Percentiles rank a stretch among this genome's conserved stretches.
These are phyloP conservation scores for Elysia chlorotica DNA, from an alignment of 1,140 invertebrate species.

Conservation along the genomic window DNA sequence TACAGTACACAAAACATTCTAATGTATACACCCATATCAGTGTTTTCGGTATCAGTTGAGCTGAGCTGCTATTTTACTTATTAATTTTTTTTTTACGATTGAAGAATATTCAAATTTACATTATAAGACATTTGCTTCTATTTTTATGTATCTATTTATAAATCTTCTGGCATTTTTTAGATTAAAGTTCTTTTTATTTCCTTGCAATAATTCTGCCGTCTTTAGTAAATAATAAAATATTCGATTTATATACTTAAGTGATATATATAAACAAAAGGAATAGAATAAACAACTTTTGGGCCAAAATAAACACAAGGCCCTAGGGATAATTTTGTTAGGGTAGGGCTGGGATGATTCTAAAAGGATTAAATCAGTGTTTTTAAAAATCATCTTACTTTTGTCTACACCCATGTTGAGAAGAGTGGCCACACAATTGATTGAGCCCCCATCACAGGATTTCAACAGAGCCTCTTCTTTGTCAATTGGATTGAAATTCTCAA, in stretches of 20 bases:
- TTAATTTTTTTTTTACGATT: too few species aligned
- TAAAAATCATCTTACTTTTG: conserved; percentile 12
- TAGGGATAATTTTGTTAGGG: too few species aligned
- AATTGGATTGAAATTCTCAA: too few species aligned
- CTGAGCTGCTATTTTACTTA: too few species aligned
- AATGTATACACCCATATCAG: too few species aligned
- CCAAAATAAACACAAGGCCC: too few species aligned
- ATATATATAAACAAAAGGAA: not conserved
- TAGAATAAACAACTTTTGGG: not conserved
- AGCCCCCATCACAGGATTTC: not conserved
- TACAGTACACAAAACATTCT: too few species aligned
- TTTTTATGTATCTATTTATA: not conserved
- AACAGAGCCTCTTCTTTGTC: too few species aligned
- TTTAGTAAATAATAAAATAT: not conserved
- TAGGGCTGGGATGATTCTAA: too few species aligned
- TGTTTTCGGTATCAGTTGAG: too few species aligned
- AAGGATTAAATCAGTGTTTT: too few species aligned
- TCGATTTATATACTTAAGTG: conserved; percentile 8
- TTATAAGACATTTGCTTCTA: not conserved
- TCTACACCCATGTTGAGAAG: conserved; percentile 10
- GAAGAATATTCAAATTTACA: not conserved
- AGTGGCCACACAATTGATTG: conserved; percentile 15
- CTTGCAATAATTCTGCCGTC: not conserved
- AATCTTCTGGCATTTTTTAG: not conserved
- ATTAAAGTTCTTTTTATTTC: not conserved